Conservation (phyloP, 2,888 invertebrate species). For the Parasteatoda lunata region DNA sequence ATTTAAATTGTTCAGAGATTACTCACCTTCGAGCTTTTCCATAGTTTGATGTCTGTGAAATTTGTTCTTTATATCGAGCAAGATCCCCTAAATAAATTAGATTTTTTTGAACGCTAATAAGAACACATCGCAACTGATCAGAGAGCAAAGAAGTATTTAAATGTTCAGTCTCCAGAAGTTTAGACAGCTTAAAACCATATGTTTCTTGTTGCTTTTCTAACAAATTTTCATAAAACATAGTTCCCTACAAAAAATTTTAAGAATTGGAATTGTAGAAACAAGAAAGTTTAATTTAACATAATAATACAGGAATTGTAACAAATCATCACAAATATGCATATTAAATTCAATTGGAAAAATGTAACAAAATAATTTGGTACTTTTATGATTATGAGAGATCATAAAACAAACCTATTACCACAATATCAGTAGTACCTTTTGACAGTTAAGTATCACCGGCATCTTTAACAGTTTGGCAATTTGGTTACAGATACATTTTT, state of each 20-base stretch:
- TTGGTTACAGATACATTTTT: no score
- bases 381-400: no score
- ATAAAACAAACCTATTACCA: no score
- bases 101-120: slow-evolving; percentile 90
- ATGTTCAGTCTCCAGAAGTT: slow-evolving; percentile 73
- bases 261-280: no score
- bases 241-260: slow-evolving; percentile 76
- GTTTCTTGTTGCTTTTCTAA: slow-evolving; percentile 83
- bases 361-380: no score
- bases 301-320: no score
- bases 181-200: slow-evolving; percentile 82
- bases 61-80: slow-evolving; percentile 85
- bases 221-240: slow-evolving; percentile 84
- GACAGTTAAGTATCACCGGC: no score
- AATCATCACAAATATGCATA: no score
- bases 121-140: slow-evolving; percentile 70
- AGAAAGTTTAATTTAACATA: no score
- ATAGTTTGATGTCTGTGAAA: slow-evolving; percentile 86
- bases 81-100: slow-evolving; percentile 93
- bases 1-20: not conserved
- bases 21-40: slow-evolving; percentile 82
- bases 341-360: no score
- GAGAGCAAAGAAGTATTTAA: slow-evolving; percentile 49
- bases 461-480: no score
- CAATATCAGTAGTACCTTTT: no score